A percentile compares a stretch with the other conserved stretches of the same genome.
Conservation (phyloP, 1,140 invertebrate species). For the Apis dorsata region DNA sequence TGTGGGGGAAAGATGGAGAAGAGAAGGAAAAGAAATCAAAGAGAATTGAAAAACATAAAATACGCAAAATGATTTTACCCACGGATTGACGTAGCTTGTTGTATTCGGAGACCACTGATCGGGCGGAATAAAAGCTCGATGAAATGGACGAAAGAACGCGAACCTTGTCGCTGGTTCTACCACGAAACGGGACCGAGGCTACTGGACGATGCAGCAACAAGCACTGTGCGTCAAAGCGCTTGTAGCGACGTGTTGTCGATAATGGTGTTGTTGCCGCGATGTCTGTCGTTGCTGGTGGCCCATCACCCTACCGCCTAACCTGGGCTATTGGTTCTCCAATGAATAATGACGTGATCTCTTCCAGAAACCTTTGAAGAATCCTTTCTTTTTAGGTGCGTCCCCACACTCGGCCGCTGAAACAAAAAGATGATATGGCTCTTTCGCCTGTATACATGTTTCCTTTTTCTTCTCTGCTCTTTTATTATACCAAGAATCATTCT, state of each 20-base stretch:
- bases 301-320: constrained; percentile 78
- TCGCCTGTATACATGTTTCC: neutral
- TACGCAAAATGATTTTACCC: constrained; percentile 24
- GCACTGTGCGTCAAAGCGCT: constrained; percentile 73
- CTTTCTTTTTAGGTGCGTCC: constrained; percentile 87
- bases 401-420: constrained; percentile 84
- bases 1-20: neutral
- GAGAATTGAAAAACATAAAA: neutral
- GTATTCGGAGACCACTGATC: neutral
- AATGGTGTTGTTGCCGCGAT: constrained; percentile 63
- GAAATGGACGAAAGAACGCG: constrained; percentile 24
- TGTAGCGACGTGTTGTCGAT: constrained; percentile 59
- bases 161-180: neutral
- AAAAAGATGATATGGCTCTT: constrained; percentile 32
- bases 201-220: constrained; percentile 79
- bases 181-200: constrained; percentile 24
- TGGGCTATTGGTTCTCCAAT: constrained; percentile 86
- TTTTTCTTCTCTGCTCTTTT: too few species aligned
- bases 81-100: constrained; percentile 11
- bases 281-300: constrained; percentile 74
- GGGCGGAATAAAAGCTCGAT: constrained; percentile 17
- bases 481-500: too few species aligned
- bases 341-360: constrained; percentile 90
- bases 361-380: constrained; percentile 91
- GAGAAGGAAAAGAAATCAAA: neutral